Evolutionary conservation across 1,140 invertebrate genomes (phyloP), one percentile per base, ranked within the genome.

Genomic region (Mamestra configurata): DNA sequence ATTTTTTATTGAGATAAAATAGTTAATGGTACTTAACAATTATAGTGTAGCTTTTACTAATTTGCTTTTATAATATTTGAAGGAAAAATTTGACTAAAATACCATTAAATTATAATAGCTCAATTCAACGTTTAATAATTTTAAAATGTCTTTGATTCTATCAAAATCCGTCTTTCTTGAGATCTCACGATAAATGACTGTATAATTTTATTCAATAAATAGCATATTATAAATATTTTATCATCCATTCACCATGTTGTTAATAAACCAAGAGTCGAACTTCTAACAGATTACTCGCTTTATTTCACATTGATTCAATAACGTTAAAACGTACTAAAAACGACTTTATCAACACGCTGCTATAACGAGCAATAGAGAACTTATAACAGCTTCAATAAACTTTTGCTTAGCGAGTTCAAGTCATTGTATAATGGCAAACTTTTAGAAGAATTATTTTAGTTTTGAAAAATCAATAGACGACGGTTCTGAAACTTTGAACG

Each of bases 331-430:
- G 40, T 22, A 31, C 43, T 64, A 24, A 73, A 43, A 7, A 76
- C 22, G n/a, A 15, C 71, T 53, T 64, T 55, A 76, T 61, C 8
- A 61, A 64, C 13, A 64, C 24, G n/a, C 4, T 61, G 15, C 7
- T 20, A n/a, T 77, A 68, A 40, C 46, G 46, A 77, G 46, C 61
- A 68, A 76, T 68, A 68, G 76, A 77, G 66, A 77, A 77, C 73
- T 76, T 76, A 76, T 76, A 76, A 76, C 55, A 76, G 59, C 57
- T 77, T 68, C 40, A 77, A 77, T 55, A 77, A 72, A 66, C 27
- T 77, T 64, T 76, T 49, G 18, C 57, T 76, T 57, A 49, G 55
- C 72, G 15, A 61, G 55, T 76, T 64, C 57, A 35, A n/a, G 49
- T 64, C 40, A 64, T 76, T 46, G 73, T 76, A 76, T 59, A 75